A percentile compares a stretch with the other conserved stretches of the same genome.
phyloP scores from a whole-genome alignment of 2,113 vertebrate species.

The Desmodus rotundus region DNA sequence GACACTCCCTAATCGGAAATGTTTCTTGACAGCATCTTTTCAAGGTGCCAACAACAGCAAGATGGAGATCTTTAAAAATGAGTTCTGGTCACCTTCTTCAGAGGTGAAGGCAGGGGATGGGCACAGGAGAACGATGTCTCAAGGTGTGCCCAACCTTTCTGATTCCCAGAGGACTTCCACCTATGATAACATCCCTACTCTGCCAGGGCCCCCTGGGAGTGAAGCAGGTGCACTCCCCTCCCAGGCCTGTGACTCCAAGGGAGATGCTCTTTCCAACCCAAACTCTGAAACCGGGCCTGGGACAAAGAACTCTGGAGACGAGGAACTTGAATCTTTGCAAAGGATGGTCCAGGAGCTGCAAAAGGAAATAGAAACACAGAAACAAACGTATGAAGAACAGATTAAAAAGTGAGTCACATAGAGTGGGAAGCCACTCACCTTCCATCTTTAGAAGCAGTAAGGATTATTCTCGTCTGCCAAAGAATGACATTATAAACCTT shows the following conservation, averaged over 20 bases:
- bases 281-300: constrained; percentile 28
- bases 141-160: constrained; percentile 87
- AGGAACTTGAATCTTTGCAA: constrained; percentile 66
- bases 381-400: constrained; percentile 72
- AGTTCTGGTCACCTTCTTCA: constrained; percentile 74
- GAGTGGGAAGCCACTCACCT: neutral
- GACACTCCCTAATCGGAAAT: constrained; percentile 88
- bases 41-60: constrained; percentile 55
- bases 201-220: neutral
- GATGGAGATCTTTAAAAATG: constrained; percentile 60
- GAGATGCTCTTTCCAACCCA: constrained; percentile 46
- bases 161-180: constrained; percentile 80
- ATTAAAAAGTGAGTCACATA: constrained; percentile 78
- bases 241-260: constrained; percentile 59
- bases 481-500: neutral
- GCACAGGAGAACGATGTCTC: constrained; percentile 89
- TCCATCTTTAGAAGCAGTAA: neutral
- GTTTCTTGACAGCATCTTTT: constrained; percentile 68
- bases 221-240: neutral
- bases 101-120: constrained; percentile 64
- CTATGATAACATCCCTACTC: constrained; percentile 35
- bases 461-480: neutral
- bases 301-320: constrained; percentile 44
- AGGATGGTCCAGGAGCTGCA: constrained; percentile 65
- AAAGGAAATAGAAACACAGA: constrained; percentile 74